phyloP scores from a whole-genome alignment of 2,797 vertebrate species.

The Ambastaia sidthimunki region DNA sequence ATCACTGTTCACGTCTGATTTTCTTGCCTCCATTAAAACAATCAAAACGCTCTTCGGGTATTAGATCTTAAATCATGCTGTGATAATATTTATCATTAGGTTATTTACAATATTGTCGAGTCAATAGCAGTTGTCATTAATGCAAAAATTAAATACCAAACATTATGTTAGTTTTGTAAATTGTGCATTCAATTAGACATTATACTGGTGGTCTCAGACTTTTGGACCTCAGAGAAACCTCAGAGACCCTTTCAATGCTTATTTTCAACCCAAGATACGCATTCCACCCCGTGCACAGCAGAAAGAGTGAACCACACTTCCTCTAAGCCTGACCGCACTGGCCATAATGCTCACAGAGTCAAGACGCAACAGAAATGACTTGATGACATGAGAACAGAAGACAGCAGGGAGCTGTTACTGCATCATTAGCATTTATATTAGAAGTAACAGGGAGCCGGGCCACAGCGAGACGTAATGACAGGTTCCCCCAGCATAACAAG shows the following conservation, averaged over 20 bases:
- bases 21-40: not conserved
- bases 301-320: not conserved
- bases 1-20: too few relatives aligned
- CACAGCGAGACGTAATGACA: conserved; percentile 59
- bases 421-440: conserved; percentile 78
- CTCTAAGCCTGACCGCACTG: not conserved
- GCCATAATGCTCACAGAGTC: conserved; percentile 10
- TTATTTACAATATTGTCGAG: not conserved
- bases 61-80: not conserved
- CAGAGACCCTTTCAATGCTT: not conserved
- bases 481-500: conserved; percentile 37
- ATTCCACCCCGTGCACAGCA: conserved; percentile 1
- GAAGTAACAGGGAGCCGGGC: conserved; percentile 63
- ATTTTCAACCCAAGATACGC: not conserved
- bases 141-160: not conserved
- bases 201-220: not conserved
- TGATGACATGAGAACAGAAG: conserved; percentile 13
- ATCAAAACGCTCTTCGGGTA: not conserved
- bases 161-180: not conserved
- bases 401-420: conserved; percentile 24
- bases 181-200: not conserved
- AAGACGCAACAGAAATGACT: conserved; percentile 3
- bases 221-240: not conserved
- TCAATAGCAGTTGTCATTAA: not conserved
- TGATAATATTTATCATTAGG: not conserved